Conservation (phyloP, 2,113 vertebrate genomes). For the Bucco capensis region DNA sequence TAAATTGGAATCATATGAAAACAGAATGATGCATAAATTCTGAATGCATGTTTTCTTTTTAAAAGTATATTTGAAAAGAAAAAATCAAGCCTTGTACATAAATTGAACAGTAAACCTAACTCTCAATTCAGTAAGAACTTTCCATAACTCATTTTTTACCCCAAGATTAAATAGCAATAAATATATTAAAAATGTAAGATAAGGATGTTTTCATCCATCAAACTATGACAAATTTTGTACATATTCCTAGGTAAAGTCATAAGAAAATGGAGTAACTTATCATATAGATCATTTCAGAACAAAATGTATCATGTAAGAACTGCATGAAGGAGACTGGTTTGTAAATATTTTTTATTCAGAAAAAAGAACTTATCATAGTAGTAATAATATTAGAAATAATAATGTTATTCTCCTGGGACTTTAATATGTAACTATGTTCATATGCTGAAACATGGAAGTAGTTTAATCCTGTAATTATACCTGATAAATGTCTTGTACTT, state of each 20-base stretch:
- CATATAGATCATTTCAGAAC: not conserved
- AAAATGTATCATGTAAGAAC: accelerated
- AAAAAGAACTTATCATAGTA: not conserved
- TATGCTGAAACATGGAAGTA: not conserved
- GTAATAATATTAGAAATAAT: too few species aligned
- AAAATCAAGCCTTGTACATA: not conserved
- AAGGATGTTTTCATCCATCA: not conserved
- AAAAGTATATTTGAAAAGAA: not conserved
- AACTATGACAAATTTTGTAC: not conserved
- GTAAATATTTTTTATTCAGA: not conserved
- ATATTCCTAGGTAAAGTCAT: not conserved
- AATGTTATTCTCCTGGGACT: not conserved
- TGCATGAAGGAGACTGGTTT: not conserved
- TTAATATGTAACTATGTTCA: not conserved
- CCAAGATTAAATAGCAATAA: not conserved
- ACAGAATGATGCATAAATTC: not conserved
- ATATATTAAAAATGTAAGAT: not conserved
- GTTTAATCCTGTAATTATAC: not conserved
- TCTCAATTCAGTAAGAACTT: not conserved
- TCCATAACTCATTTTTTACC: not conserved
- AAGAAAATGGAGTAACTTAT: not conserved
- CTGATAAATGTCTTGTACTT: not conserved
- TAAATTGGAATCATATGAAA: not conserved
- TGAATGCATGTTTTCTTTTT: not conserved
- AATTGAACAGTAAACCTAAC: not conserved